These are phyloP conservation scores for Tetrapedia diversipes DNA, from an alignment of 2,888 invertebrate species.

Conservation along the genomic window DNA sequence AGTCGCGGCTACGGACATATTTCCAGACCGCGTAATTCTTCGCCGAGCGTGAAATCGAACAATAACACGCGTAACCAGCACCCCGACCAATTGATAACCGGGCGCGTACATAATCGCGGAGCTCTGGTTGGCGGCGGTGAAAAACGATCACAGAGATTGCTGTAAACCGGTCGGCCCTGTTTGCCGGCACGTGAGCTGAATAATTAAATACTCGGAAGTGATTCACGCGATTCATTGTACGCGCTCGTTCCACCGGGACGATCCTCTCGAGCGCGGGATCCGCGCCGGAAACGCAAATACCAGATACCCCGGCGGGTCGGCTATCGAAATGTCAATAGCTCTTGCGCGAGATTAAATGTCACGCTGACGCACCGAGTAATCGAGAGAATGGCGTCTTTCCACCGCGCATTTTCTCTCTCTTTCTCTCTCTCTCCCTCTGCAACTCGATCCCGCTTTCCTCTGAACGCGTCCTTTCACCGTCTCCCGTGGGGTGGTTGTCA, in stretches of 20 bases:
- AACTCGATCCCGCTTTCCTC: too few relatives aligned
- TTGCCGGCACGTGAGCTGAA: constrained; percentile 54
- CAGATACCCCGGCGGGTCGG: constrained; percentile 57
- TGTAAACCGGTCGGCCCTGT: constrained; percentile 47
- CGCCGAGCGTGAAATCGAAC: constrained; percentile 41
- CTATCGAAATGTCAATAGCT: constrained; percentile 72
- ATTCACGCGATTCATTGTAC: constrained; percentile 61
- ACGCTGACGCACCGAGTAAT: constrained; percentile 69
- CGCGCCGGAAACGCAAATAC: constrained; percentile 68
- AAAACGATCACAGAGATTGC: constrained; percentile 48
- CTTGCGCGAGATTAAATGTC: constrained; percentile 71
- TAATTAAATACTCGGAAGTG: constrained; percentile 69
- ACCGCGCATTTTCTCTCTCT: constrained; percentile 10
- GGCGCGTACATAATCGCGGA: constrained; percentile 20
- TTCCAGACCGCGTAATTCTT: constrained; percentile 25
- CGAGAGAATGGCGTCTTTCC: constrained; percentile 69
- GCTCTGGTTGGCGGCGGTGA: constrained; percentile 19
- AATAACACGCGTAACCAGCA: constrained; percentile 30
- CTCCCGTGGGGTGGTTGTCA: too few relatives aligned
- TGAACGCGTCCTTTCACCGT: too few relatives aligned
- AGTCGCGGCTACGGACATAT: constrained; percentile 15
- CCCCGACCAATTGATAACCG: constrained; percentile 44
- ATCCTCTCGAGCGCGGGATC: constrained; percentile 59
- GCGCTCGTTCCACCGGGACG: constrained; percentile 50
- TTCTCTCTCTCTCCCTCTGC: not conserved